Conservation (phyloP, 1,140 invertebrate genomes). For the Conopomorpha cramerella region DNA sequence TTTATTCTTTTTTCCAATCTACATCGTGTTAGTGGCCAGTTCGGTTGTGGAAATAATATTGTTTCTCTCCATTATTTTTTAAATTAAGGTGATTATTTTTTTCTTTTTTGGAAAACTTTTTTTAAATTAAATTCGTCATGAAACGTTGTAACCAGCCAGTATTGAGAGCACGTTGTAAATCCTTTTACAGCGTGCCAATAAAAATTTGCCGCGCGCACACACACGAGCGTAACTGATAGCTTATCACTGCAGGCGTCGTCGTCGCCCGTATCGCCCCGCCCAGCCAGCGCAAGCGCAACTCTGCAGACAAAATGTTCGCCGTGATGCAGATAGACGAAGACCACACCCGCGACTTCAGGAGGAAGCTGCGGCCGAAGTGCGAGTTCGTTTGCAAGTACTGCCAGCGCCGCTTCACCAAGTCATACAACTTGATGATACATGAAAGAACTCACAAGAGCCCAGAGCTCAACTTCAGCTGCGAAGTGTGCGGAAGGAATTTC, state of each 20-base stretch:
- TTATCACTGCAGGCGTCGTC: conserved; percentile 42
- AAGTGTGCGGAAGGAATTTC: conserved; percentile 98
- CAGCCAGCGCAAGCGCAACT: conserved; percentile 42
- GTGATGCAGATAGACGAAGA: conserved; percentile 90
- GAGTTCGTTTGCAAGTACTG: conserved; percentile 99
- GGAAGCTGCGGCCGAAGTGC: conserved; percentile 92
- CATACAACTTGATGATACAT: conserved; percentile 99
- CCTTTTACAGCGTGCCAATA: no score
- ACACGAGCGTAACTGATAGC: conserved; percentile 20
- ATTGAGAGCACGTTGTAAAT: background rate
- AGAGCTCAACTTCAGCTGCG: conserved; percentile 97
- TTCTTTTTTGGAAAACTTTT: background rate
- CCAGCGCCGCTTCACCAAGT: conserved; percentile 97
- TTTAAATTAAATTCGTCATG: background rate
- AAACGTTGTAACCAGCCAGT: background rate
- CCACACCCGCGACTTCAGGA: conserved; percentile 86
- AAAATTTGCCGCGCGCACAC: background rate
- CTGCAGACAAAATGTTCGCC: conserved; percentile 75
- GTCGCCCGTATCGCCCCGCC: conserved; percentile 42
- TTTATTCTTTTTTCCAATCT: background rate
- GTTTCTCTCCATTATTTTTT: no score
- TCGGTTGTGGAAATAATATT: background rate
- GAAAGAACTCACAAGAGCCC: conserved; percentile 96
- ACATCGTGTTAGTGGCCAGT: background rate
- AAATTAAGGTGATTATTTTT: background rate